Conservation (phyloP, 64 coral and sea anemone species). For the Montipora efflorescens region DNA sequence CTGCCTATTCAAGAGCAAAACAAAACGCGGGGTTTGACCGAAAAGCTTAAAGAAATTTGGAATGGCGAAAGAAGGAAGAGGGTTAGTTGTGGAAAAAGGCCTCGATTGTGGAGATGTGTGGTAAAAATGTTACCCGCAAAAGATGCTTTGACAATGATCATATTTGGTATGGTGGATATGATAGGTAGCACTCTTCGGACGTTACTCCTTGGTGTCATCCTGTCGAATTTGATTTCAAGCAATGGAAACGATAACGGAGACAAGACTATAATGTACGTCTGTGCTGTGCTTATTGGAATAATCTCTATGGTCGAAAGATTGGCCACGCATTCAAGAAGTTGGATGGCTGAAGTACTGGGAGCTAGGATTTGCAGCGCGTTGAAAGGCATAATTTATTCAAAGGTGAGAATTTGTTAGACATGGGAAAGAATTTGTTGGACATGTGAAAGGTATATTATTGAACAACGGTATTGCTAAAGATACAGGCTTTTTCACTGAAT, state of each 20-base stretch:
- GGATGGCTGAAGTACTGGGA: not conserved
- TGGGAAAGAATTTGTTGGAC: too few species aligned
- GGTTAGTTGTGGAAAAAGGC: not conserved
- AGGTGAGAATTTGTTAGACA: not conserved
- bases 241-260: not conserved
- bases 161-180: not conserved
- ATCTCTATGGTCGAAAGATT: not conserved
- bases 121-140: not conserved
- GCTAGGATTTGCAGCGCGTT: not conserved
- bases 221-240: not conserved
- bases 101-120: not conserved
- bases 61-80: not conserved
- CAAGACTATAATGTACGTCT: not conserved
- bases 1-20: conserved; percentile 18
- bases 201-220: not conserved
- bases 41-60: conserved; percentile 33
- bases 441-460: too few species aligned
- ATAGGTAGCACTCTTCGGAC: not conserved
- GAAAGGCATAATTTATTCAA: conserved; percentile 3
- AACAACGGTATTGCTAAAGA: too few species aligned
- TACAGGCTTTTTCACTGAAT: too few species aligned
- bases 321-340: not conserved
- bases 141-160: not conserved
- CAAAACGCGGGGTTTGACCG: not conserved
- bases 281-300: not conserved